Evolutionary conservation across 1,140 invertebrate genomes (phyloP).

Genomic region (Panonychus citri): DNA sequence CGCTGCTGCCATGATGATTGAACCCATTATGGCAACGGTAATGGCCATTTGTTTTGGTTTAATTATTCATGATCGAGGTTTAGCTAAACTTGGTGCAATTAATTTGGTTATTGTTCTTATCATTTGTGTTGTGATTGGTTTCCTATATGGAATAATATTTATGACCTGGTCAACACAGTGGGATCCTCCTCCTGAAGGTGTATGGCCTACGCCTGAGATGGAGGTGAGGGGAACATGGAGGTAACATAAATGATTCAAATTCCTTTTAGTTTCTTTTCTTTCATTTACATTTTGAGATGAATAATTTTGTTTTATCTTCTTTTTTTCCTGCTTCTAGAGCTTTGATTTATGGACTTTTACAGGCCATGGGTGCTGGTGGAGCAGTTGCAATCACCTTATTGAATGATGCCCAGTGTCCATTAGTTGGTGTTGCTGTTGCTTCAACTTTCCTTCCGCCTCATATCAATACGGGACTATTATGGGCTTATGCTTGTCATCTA

Average conservation of each 20-base stretch:
- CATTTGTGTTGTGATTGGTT: slow-evolving; percentile 38
- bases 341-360: slow-evolving; percentile 37
- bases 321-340: not conserved
- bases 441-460: slow-evolving; percentile 59
- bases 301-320: too few relatives aligned
- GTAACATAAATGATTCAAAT: slow-evolving; percentile 18
- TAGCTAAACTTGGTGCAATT: slow-evolving; percentile 37
- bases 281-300: too few relatives aligned
- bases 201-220: slow-evolving; percentile 12
- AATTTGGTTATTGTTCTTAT: slow-evolving; percentile 41
- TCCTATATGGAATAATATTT: slow-evolving; percentile 14
- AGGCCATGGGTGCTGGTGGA: slow-evolving; percentile 42
- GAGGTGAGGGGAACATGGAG: slow-evolving; percentile 30
- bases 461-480: slow-evolving; percentile 37
- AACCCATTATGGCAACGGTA: slow-evolving; percentile 49
- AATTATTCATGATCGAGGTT: slow-evolving; percentile 41
- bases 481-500: slow-evolving; percentile 11
- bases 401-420: slow-evolving; percentile 53
- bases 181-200: slow-evolving; percentile 8
- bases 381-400: slow-evolving; percentile 59
- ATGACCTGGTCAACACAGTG: slow-evolving; percentile 4
- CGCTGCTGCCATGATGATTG: slow-evolving; percentile 64
- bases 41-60: slow-evolving; percentile 58
- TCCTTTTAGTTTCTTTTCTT: too few relatives aligned
- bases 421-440: slow-evolving; percentile 69